phyloP scores from a whole-genome alignment of 2,113 vertebrate genomes.

The Anoura caudifer region DNA sequence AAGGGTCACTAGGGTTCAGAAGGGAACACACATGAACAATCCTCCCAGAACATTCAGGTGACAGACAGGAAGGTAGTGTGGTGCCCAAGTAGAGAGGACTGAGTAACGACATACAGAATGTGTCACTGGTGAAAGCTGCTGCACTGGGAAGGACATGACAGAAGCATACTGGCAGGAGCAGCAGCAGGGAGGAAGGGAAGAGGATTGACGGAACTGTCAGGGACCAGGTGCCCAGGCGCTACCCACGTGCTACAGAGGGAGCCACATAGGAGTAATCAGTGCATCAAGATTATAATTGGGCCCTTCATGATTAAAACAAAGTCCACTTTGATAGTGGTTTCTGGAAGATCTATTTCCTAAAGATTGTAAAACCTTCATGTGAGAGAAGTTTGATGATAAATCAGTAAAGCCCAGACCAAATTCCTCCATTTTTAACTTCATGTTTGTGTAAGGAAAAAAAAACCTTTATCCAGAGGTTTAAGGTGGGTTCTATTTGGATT shows the following conservation, averaged over 20 bases:
- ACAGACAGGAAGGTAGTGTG: neutral
- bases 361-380: neutral
- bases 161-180: neutral
- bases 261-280: neutral
- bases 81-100: neutral
- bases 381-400: neutral
- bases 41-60: neutral
- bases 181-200: neutral
- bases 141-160: neutral
- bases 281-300: neutral
- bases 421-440: neutral
- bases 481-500: neutral
- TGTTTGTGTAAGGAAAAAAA: neutral
- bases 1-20: neutral
- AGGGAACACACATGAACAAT: neutral
- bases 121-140: neutral
- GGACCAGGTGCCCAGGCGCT: neutral
- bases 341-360: neutral
- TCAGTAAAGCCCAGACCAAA: neutral
- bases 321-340: neutral
- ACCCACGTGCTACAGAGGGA: rapidly evolving
- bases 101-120: neutral
- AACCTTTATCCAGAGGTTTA: neutral
- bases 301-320: neutral
- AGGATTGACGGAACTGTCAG: rapidly evolving